Evolutionary conservation across 1,140 invertebrate genomes (phyloP).

Genomic region (Galendromus occidentalis): DNA sequence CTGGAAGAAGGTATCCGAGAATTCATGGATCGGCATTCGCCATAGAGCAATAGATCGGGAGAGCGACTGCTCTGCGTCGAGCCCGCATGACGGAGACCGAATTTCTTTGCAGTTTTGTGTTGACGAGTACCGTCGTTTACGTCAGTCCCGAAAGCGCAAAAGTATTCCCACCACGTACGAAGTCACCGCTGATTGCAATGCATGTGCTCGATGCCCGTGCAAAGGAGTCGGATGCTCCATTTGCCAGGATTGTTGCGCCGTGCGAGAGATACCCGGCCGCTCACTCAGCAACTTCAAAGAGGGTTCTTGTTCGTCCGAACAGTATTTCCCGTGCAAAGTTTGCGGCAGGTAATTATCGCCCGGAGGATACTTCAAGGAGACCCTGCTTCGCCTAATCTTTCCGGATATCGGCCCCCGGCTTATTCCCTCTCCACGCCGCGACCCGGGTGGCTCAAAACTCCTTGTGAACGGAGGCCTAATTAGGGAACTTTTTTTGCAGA

Average conservation of each 20-base stretch:
- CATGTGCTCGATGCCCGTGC: slow-evolving; percentile 31
- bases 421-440: no score
- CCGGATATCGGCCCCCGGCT: no score
- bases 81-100: not conserved
- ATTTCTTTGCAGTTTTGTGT: slow-evolving; percentile 38
- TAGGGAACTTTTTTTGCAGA: slow-evolving; percentile 42
- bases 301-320: slow-evolving; percentile 36
- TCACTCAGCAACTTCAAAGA: slow-evolving; percentile 21
- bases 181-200: slow-evolving; percentile 5
- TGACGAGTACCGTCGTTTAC: slow-evolving; percentile 51
- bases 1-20: slow-evolving; percentile 59
- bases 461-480: no score
- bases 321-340: slow-evolving; percentile 71
- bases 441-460: no score
- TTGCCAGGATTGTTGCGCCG: not conserved
- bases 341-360: slow-evolving; percentile 89
- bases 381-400: no score
- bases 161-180: not conserved
- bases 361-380: no score
- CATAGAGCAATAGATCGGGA: not conserved
- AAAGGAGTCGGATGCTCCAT: slow-evolving; percentile 31
- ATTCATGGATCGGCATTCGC: slow-evolving; percentile 11
- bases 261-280: slow-evolving; percentile 14
- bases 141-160: slow-evolving; percentile 21
- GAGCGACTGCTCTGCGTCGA: not conserved